Evolutionary conservation across 2,888 invertebrate genomes (phyloP), one percentile per base, ranked within the genome.

Genomic region (Trachelus iudaicus): DNA sequence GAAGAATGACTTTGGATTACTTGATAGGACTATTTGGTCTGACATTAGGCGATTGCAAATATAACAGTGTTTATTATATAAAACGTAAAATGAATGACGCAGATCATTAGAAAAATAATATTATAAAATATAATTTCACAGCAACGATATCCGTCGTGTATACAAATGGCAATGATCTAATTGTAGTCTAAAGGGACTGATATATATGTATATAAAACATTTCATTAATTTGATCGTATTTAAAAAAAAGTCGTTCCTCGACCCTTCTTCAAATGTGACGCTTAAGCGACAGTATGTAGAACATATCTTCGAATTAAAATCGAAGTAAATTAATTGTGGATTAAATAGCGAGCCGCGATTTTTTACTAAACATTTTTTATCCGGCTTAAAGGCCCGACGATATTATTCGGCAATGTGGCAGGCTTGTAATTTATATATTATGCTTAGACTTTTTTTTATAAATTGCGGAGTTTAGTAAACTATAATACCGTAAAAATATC

Each of bases 61-160:
- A 83, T 86, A 86, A 85, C 78, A 81, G 77, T 78, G 80, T 85
- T 85, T 86, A 87, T 85, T 88, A 85, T 85, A 85, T 86, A 88
- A 88, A 88, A 87, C 84, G 81, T 83, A 87, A 84, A 78, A 84
- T 80, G 79, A 86, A 83, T 79, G 79, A 82, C 82, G 81, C 79
- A 82, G 83, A 82, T 86, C 83, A 83, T 87, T 88, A 88, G 82
- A 88, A 88, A 87, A 88, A 88, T 88, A 88, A 88, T 81, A 85
- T 87, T 85, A 85, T 78, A 87, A 87, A 85, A 85, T 86, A 83
- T 84, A 81, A 85, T 82, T 82, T 84, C 74, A 79, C 80, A 81
- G 81, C 80, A 83, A 86, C 75, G 76, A 75, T n/a, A 71, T 12
- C 13, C 31, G 71, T 30, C 4, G 71, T 71, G 33, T 30, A 15